Evolutionary conservation across 35 echinoderm and acorn worm species (phyloP).

Genomic region (Lytechinus pictus): DNA sequence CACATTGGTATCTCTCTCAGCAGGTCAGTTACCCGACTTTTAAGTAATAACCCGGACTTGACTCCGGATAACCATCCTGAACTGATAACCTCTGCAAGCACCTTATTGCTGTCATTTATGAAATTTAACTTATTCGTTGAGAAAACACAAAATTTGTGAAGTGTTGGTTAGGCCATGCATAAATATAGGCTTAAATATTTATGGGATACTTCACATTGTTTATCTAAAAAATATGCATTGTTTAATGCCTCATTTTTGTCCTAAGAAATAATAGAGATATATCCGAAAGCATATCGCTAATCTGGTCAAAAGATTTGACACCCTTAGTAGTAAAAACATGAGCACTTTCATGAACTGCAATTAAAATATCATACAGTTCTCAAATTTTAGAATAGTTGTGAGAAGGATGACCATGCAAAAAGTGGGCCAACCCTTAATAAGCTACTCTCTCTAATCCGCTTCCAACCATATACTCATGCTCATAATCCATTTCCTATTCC

Average conservation of each 20-base stretch:
- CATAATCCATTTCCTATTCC: background rate
- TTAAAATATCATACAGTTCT: too few species aligned
- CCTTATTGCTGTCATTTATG: too few species aligned
- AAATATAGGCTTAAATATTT: too few species aligned
- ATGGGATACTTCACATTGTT: too few species aligned
- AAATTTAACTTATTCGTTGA: background rate
- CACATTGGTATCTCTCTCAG: background rate
- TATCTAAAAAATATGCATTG: too few species aligned
- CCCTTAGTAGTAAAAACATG: too few species aligned
- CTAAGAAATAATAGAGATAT: background rate
- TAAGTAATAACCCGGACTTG: background rate
- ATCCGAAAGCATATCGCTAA: too few species aligned
- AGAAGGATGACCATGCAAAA: background rate
- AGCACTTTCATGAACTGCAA: too few species aligned
- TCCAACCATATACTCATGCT: background rate
- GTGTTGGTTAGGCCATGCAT: too few species aligned
- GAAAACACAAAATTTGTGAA: background rate
- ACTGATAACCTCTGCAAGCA: background rate
- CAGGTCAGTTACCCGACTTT: background rate
- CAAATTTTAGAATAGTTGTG: background rate
- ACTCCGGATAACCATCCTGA: background rate
- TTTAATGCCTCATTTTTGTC: background rate
- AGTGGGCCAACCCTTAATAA: background rate
- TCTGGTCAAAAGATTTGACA: background rate
- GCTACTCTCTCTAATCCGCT: background rate